Conservation (phyloP, 1,140 invertebrate genomes). For the Platyscapa corneri region DNA sequence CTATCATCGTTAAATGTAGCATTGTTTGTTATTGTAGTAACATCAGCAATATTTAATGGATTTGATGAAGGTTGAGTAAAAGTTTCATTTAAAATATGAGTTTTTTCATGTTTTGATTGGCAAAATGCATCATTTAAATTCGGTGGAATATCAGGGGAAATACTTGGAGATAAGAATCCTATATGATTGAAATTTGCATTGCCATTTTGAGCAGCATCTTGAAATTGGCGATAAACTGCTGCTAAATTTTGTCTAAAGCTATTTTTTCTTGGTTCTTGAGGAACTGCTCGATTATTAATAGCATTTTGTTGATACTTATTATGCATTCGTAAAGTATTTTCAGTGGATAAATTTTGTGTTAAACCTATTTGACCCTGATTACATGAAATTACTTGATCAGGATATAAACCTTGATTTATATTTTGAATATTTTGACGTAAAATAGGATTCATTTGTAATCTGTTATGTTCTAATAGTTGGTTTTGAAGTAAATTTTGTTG, state of each 20-base stretch:
- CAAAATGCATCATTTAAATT: conserved; percentile 72
- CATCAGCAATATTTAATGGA: conserved; percentile 57
- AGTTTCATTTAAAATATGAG: conserved; percentile 67
- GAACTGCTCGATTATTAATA: conserved; percentile 63
- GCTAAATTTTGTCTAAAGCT: conserved; percentile 59
- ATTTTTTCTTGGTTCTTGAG: conserved; percentile 66
- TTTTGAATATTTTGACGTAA: conserved; percentile 61
- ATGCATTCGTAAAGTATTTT: conserved; percentile 63
- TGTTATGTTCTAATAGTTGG: conserved; percentile 61
- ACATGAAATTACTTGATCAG: conserved; percentile 43
- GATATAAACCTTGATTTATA: conserved; percentile 56
- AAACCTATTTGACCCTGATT: conserved; percentile 45
- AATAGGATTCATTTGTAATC: conserved; percentile 57
- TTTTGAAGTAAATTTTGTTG: conserved; percentile 66
- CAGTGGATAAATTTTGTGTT: conserved; percentile 55
- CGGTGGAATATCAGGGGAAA: conserved; percentile 64
- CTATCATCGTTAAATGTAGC: conserved; percentile 72
- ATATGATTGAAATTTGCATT: conserved; percentile 53
- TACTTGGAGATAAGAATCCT: conserved; percentile 60
- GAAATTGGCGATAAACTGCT: conserved; percentile 54
- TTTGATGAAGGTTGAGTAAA: conserved; percentile 58
- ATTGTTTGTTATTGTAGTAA: conserved; percentile 69
- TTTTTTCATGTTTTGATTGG: conserved; percentile 58
- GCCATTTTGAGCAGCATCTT: conserved; percentile 53
- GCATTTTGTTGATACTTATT: conserved; percentile 51